phyloP scores from a whole-genome alignment of 2,888 invertebrate species.

The Phengaris alcon region DNA sequence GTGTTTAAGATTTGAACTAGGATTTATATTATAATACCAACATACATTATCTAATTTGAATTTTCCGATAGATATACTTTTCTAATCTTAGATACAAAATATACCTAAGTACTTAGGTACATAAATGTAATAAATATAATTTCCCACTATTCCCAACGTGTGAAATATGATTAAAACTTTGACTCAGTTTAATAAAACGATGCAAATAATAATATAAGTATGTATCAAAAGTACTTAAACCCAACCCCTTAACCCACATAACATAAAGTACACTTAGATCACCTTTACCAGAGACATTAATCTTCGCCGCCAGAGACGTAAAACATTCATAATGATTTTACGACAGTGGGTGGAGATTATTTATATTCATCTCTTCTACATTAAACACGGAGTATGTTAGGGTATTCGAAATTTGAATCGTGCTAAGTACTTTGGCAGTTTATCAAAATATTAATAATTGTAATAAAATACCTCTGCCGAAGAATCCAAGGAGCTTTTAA shows the following conservation, averaged over 20 bases:
- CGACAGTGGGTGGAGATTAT: conserved; percentile 24
- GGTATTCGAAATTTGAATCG: conserved; percentile 20
- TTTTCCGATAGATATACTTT: too few species aligned
- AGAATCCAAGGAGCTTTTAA: background rate
- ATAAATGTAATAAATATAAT: too few species aligned
- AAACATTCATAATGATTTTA: conserved; percentile 27
- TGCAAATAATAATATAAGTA: background rate
- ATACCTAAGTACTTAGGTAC: too few species aligned
- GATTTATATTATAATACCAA: too few species aligned
- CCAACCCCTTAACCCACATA: conserved; percentile 12
- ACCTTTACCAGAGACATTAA: conserved; percentile 16
- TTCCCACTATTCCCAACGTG: too few species aligned
- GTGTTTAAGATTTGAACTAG: too few species aligned
- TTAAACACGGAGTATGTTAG: background rate
- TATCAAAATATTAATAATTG: conserved; percentile 14
- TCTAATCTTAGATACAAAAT: too few species aligned
- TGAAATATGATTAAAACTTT: background rate
- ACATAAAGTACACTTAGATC: conserved; percentile 19
- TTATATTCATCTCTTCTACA: conserved; percentile 13
- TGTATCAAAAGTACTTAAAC: conserved; percentile 11
- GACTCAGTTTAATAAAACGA: background rate
- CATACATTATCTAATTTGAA: too few species aligned
- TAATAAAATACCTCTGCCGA: background rate
- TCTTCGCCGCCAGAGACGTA: conserved; percentile 23
- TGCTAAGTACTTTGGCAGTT: conserved; percentile 15